Percentiles rank a stretch among this genome's conserved stretches.
Evolutionary conservation across 2,113 vertebrate species (phyloP).

Genomic region (Antechinus flavipes): DNA sequence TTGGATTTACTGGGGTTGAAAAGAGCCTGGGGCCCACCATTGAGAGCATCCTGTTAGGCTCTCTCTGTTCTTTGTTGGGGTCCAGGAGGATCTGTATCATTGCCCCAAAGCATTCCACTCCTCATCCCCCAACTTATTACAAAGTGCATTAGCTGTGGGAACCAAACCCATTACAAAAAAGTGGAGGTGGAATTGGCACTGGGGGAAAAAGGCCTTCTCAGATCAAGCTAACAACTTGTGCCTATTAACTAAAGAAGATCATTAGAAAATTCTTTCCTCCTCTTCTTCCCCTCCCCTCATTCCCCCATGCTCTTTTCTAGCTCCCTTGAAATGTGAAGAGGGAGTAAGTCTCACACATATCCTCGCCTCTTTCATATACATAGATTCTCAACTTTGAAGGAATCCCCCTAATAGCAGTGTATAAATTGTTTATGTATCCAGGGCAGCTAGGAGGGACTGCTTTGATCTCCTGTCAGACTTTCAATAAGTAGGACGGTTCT

Average conservation of each 20-base stretch:
- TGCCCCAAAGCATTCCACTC: slow-evolving; percentile 75
- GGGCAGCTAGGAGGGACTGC: background rate
- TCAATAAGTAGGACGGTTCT: slow-evolving; percentile 21
- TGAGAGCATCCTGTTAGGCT: slow-evolving; percentile 77
- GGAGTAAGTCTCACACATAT: slow-evolving; percentile 70
- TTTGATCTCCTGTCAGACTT: slow-evolving; percentile 37
- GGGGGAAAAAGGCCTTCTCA: slow-evolving; percentile 81
- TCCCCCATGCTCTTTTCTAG: slow-evolving; percentile 28
- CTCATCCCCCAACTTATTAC: slow-evolving; percentile 84
- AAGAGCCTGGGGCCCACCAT: slow-evolving; percentile 71
- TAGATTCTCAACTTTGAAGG: slow-evolving; percentile 72
- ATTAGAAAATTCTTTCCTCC: slow-evolving; percentile 83
- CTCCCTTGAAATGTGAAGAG: slow-evolving; percentile 37
- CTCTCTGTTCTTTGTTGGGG: slow-evolving; percentile 84
- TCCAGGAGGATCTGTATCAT: slow-evolving; percentile 83
- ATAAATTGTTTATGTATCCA: background rate
- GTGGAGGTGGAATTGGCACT: slow-evolving; percentile 82
- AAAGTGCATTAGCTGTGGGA: slow-evolving; percentile 85
- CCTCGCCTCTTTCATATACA: slow-evolving; percentile 70
- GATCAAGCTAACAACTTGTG: slow-evolving; percentile 84
- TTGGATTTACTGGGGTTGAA: slow-evolving; percentile 67
- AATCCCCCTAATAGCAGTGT: slow-evolving; percentile 38
- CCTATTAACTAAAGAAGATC: slow-evolving; percentile 85
- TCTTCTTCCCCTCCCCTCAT: slow-evolving; percentile 42
- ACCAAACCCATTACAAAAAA: slow-evolving; percentile 84